Conservation (phyloP, 2,888 invertebrate species). For the Uloborus plumipes region DNA sequence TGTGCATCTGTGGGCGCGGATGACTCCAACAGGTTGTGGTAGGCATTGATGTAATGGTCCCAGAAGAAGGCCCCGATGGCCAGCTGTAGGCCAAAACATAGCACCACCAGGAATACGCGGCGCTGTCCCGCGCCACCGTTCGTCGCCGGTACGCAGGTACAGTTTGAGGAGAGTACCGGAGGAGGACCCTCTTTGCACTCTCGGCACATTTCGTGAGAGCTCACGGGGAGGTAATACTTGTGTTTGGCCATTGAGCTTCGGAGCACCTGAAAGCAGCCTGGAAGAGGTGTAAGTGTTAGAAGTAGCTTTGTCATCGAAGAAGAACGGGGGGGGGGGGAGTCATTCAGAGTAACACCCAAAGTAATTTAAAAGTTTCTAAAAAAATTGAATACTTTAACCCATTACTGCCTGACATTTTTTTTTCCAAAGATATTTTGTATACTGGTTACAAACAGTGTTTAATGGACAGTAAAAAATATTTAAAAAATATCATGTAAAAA, state of each 20-base stretch:
- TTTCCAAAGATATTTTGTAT: no score
- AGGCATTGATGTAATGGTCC: slow-evolving; percentile 87
- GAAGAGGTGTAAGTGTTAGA: background rate
- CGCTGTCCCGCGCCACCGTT: slow-evolving; percentile 77
- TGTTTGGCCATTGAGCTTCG: slow-evolving; percentile 43
- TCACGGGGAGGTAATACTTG: slow-evolving; percentile 62
- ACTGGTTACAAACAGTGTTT: no score
- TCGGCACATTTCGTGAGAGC: slow-evolving; percentile 45
- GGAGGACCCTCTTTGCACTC: slow-evolving; percentile 37
- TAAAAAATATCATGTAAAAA: no score
- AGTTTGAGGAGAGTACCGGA: background rate
- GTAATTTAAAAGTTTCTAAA: no score
- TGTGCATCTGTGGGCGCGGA: slow-evolving; percentile 51
- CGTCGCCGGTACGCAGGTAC: slow-evolving; percentile 26
- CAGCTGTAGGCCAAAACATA: slow-evolving; percentile 75
- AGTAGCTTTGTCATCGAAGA: no score
- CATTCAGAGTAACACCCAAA: no score
- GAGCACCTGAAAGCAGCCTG: slow-evolving; percentile 62
- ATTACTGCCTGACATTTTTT: no score
- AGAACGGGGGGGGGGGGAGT: no score
- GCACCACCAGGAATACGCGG: slow-evolving; percentile 76
- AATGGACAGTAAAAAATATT: no score
- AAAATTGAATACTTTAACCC: no score
- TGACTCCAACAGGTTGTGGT: slow-evolving; percentile 82
- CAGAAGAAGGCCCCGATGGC: slow-evolving; percentile 83